Percentiles rank a stretch among this genome's conserved stretches.
phyloP scores from a whole-genome alignment of 2,888 invertebrate genomes.

The Serripes groenlandicus region DNA sequence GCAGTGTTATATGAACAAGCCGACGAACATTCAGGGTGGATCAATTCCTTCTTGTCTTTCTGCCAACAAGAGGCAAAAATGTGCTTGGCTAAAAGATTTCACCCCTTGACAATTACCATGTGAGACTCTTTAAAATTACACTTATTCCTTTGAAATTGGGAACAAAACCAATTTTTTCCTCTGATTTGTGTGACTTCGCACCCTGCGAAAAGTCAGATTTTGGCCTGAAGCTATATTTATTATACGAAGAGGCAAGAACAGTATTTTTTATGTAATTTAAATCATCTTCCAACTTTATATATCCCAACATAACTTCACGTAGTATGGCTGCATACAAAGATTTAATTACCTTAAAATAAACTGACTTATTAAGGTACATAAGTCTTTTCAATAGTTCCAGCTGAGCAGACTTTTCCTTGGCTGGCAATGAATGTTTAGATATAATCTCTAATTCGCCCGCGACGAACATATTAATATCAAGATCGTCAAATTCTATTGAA shows the following conservation, averaged over 20 bases:
- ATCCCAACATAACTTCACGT: background rate
- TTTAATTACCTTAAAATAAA: background rate
- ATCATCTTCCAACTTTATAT: conserved; percentile 13
- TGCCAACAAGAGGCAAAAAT: conserved; percentile 22
- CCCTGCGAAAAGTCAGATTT: background rate
- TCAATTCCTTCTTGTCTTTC: conserved; percentile 3
- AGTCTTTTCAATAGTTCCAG: background rate
- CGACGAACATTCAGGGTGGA: conserved; percentile 13
- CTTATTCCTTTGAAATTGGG: conserved; percentile 19
- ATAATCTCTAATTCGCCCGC: no score
- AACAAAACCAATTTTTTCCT: conserved; percentile 9
- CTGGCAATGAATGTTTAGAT: no score
- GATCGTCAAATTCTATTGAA: no score
- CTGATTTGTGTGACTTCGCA: background rate
- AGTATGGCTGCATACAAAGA: background rate
- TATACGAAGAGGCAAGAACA: background rate
- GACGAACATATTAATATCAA: no score
- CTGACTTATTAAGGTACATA: background rate
- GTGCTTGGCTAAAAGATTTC: background rate
- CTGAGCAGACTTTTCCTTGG: no score
- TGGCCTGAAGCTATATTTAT: background rate
- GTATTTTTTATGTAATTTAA: conserved; percentile 3
- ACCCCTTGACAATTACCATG: background rate
- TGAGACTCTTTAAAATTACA: background rate
- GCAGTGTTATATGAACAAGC: background rate